Conservation (phyloP, 2,888 invertebrate genomes). For the Clistopyga incitator region DNA sequence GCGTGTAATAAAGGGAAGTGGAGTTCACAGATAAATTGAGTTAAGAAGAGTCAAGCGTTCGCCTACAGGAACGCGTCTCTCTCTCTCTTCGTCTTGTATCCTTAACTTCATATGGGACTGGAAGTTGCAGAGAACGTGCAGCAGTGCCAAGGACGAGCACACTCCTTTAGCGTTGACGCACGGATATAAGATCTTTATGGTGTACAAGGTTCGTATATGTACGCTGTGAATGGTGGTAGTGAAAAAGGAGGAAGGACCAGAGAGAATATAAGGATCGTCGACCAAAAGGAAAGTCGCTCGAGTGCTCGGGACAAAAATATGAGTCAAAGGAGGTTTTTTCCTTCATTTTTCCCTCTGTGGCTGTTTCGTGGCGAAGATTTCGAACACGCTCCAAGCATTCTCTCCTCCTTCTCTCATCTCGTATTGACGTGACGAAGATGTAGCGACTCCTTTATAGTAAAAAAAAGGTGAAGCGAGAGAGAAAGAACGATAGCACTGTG, state of each 20-base stretch:
- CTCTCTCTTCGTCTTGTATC: slow-evolving; percentile 13
- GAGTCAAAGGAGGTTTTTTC: slow-evolving; percentile 63
- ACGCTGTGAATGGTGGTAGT: background rate
- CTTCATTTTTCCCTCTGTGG: background rate
- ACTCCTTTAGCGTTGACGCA: slow-evolving; percentile 3
- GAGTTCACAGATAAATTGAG: slow-evolving; percentile 78
- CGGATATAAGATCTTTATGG: background rate
- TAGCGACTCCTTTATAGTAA: slow-evolving; percentile 59
- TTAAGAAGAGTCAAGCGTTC: slow-evolving; percentile 70
- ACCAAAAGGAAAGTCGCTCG: slow-evolving; percentile 34
- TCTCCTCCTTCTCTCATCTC: slow-evolving; percentile 42
- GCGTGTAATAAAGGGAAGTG: slow-evolving; percentile 76
- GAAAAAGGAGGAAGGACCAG: slow-evolving; percentile 9
- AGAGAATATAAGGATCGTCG: slow-evolving; percentile 22
- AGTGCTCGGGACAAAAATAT: slow-evolving; percentile 64
- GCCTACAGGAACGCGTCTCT: slow-evolving; percentile 31
- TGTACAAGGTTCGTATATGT: background rate
- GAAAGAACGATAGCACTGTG: slow-evolving; percentile 21
- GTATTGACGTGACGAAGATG: slow-evolving; percentile 73
- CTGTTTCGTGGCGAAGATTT: slow-evolving; percentile 21
- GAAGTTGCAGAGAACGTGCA: background rate
- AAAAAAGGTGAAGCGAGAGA: background rate
- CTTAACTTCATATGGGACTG: background rate
- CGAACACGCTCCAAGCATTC: slow-evolving; percentile 11
- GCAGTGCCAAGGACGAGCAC: slow-evolving; percentile 21